Evolutionary conservation across 2,797 vertebrate genomes (phyloP), one percentile per base, ranked within the genome.

Genomic region (Periophthalmus magnuspinnatus): DNA sequence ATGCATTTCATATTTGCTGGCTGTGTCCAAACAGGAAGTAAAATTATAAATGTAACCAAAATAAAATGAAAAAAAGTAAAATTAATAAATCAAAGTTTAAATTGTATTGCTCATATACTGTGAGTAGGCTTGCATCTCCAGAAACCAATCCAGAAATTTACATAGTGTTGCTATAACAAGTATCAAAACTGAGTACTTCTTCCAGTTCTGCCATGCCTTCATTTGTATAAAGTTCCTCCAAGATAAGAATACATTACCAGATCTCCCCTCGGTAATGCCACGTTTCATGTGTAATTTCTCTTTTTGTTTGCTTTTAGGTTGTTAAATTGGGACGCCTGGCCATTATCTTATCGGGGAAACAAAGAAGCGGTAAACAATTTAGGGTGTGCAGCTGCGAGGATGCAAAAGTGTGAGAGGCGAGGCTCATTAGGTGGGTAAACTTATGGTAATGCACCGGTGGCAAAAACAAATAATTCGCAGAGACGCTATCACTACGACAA

Each of bases 211-310:
- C 32, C 34, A 56, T 52, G 2, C 3, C 38, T 65, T 65, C 32
- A 50, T 50, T 65, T 66, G 67, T 67, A 57, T 67, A 41, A 2
- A 1, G 45, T 55, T 3, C 63, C 52, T 65, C 61, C 36, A 24
- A 17, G 16, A 71, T 32, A 72, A 65, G 65, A 24, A 65, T 7
- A 62, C 11, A 52, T 61, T 52, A 41, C 61, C 16, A 69, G 28
- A 9, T 6, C 32, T 64, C 56, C 22, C 56, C 14, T 32, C 6
- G 22, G 41, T 45, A 32, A 19, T 28, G 41, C 28, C 45, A 5
- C 6, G 6, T 24, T 38, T 57, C 38, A 45, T 62, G 36, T 45
- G 60, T 36, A 62, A 41, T 45, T 38, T 28, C 62, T 24, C 5
- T 56, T 58, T 7, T 24, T 36, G n/a, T 61, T 63, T 61, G 14